phyloP scores from a whole-genome alignment of 2,888 invertebrate genomes.

The Tetheella fluctuosa region DNA sequence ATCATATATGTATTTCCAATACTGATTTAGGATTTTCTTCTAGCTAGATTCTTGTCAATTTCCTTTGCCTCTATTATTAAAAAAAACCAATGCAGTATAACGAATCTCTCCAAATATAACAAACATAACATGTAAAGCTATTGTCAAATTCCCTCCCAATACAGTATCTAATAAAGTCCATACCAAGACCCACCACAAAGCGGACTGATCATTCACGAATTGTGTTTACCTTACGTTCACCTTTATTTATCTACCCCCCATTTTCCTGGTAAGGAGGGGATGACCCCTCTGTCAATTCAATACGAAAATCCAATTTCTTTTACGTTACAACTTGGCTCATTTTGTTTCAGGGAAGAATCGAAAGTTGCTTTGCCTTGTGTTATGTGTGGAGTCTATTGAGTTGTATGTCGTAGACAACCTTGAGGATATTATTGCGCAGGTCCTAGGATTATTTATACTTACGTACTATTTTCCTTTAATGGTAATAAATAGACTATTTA shows the following conservation, averaged over 20 bases:
- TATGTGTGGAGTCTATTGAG: constrained; percentile 22
- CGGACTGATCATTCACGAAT: constrained; percentile 56
- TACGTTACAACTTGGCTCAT: constrained; percentile 73
- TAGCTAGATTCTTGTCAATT: too few species aligned
- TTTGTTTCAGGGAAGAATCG: constrained; percentile 63
- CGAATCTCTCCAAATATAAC: background rate
- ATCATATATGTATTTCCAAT: too few species aligned
- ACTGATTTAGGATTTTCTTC: too few species aligned
- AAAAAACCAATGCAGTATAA: background rate
- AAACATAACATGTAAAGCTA: background rate
- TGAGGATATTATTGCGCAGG: background rate
- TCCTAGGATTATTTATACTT: background rate
- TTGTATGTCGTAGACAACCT: background rate
- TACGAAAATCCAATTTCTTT: constrained; percentile 79
- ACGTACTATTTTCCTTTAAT: too few species aligned
- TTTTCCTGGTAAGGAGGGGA: constrained; percentile 15
- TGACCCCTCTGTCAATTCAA: constrained; percentile 64
- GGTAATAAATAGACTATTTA: too few species aligned
- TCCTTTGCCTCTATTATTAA: background rate
- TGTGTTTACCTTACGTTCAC: constrained; percentile 61
- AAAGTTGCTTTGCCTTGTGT: constrained; percentile 60
- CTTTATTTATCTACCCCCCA: constrained; percentile 54
- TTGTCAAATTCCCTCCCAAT: background rate
- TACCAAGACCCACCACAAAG: background rate
- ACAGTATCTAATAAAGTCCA: background rate